Evolutionary conservation across 2,797 vertebrate species (phyloP).

Genomic region (Liasis olivaceus): DNA sequence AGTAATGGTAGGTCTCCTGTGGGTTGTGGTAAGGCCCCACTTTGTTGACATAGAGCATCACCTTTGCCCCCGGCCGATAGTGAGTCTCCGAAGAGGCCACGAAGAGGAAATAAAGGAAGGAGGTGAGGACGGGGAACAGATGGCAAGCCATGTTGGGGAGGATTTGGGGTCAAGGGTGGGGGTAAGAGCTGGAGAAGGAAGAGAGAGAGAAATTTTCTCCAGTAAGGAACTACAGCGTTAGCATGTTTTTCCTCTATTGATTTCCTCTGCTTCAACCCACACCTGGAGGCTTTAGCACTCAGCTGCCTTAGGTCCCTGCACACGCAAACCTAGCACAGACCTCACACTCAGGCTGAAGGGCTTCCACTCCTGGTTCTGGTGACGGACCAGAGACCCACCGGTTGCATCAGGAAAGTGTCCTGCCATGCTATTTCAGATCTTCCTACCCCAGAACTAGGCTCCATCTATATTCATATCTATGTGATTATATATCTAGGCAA

Average conservation of each 20-base stretch:
- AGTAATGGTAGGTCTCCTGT: conserved; percentile 95
- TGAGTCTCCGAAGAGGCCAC: conserved; percentile 72
- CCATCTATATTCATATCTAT: not conserved
- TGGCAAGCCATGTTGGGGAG: conserved; percentile 1
- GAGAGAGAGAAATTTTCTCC: not conserved
- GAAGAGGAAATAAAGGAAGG: conserved; percentile 63
- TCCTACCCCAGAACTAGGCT: not conserved
- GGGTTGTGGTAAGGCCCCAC: conserved; percentile 95
- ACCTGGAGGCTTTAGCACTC: not conserved
- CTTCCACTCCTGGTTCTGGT: not conserved
- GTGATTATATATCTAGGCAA: not conserved
- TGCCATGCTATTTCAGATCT: not conserved
- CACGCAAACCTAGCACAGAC: not conserved
- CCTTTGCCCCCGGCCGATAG: conserved; percentile 83
- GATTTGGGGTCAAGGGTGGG: not conserved
- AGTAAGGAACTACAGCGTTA: not conserved
- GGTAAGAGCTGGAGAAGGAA: not conserved
- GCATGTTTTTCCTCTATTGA: not conserved
- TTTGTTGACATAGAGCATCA: conserved; percentile 92
- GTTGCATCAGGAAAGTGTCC: not conserved
- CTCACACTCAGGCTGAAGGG: not conserved
- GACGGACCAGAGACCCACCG: not conserved
- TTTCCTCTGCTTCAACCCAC: no score
- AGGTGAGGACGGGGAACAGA: conserved; percentile 18
- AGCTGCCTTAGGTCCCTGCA: no score